Conservation (phyloP, 1,140 invertebrate genomes). For the Drosophila ogumai region DNA sequence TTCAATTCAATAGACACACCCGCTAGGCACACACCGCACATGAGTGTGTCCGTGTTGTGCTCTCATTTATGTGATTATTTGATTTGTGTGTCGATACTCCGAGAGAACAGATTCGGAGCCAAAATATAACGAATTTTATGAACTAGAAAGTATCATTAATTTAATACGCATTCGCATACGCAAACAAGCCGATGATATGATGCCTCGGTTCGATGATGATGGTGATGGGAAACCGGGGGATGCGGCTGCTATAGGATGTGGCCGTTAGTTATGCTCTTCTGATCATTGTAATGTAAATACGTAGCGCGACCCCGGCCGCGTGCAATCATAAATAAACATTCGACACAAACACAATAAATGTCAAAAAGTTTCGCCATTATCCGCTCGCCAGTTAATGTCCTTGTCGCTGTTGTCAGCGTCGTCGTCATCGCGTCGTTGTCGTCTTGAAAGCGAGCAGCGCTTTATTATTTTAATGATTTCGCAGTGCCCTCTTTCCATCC, state of each 20-base stretch:
- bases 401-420: constrained; percentile 51
- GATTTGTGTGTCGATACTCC: constrained; percentile 80
- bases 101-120: constrained; percentile 26
- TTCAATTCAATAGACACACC: constrained; percentile 80
- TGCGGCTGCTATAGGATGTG: constrained; percentile 16
- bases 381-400: constrained; percentile 72
- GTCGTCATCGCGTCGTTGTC: constrained; percentile 44
- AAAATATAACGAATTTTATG: constrained; percentile 81
- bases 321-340: constrained; percentile 84
- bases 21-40: constrained; percentile 8
- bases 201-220: constrained; percentile 5
- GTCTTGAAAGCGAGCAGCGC: constrained; percentile 56
- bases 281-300: constrained; percentile 81
- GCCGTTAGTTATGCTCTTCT: constrained; percentile 74
- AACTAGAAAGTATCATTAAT: constrained; percentile 84
- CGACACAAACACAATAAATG: constrained; percentile 84
- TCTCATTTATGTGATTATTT: constrained; percentile 84
- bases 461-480: constrained; percentile 83
- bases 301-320: constrained; percentile 37
- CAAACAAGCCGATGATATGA: constrained; percentile 49
- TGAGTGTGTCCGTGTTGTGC: constrained; percentile 48
- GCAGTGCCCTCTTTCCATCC: constrained; percentile 52
- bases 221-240: constrained; percentile 1
- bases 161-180: constrained; percentile 79
- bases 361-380: constrained; percentile 82